Conservation (phyloP, 2,888 invertebrate genomes). For the Cataglyphis rosenhaueri region DNA sequence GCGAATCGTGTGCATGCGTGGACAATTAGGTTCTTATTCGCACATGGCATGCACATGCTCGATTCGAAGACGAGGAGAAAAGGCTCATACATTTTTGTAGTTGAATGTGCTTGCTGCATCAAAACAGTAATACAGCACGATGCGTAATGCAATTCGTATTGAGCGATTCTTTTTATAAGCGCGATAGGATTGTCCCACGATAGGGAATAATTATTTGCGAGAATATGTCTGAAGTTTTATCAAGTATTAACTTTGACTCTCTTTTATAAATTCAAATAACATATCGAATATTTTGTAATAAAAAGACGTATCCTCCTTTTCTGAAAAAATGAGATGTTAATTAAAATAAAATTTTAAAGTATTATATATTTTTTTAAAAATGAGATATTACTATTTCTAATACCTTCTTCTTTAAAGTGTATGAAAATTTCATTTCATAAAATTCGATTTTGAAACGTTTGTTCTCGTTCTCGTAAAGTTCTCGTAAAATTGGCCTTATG, state of each 20-base stretch:
- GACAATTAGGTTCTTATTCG: conserved; percentile 63
- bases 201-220: background rate
- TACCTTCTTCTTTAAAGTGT: too few relatives aligned
- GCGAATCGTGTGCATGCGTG: conserved; percentile 45
- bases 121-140: background rate
- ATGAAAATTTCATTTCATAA: too few relatives aligned
- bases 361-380: too few relatives aligned
- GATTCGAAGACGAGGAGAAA: conserved; percentile 58
- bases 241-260: conserved; percentile 3
- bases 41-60: conserved; percentile 76
- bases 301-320: too few relatives aligned
- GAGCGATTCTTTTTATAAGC: background rate
- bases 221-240: background rate
- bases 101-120: conserved; percentile 26
- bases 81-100: conserved; percentile 14
- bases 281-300: background rate
- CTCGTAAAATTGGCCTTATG: too few relatives aligned
- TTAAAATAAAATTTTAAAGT: too few relatives aligned
- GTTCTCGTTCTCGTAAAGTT: too few relatives aligned
- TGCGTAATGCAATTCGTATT: conserved; percentile 5
- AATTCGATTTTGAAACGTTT: too few relatives aligned
- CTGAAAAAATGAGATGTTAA: too few relatives aligned
- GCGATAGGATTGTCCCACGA: background rate
- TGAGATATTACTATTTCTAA: too few relatives aligned
- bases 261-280: background rate